Evolutionary conservation across 2,888 invertebrate species (phyloP).

Genomic region (Drosophila kambysellisi): DNA sequence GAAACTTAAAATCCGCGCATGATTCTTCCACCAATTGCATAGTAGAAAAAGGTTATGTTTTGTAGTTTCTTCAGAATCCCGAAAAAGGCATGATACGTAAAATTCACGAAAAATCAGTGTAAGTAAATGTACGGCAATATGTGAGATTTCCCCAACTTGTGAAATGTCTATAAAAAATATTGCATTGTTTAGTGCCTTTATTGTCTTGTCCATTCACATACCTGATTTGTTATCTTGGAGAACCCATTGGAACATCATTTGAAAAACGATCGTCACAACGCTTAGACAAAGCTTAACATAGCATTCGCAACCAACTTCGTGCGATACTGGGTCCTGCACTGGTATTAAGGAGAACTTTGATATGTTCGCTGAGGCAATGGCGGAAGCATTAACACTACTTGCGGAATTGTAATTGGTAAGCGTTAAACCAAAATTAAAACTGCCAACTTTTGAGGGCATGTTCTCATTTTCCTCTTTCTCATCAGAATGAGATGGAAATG

Average conservation of each 20-base stretch:
- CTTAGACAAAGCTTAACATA: slow-evolving; percentile 82
- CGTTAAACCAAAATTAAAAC: slow-evolving; percentile 2
- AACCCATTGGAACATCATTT: slow-evolving; percentile 81
- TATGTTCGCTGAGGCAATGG: slow-evolving; percentile 1
- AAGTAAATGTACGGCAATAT: slow-evolving; percentile 77
- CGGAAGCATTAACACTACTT: slow-evolving; percentile 1
- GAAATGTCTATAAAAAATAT: slow-evolving; percentile 58
- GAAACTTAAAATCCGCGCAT: slow-evolving; percentile 67
- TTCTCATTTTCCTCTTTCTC: slow-evolving; percentile 59
- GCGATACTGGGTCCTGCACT: background rate
- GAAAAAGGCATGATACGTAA: slow-evolving; percentile 79
- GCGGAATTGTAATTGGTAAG: slow-evolving; percentile 2
- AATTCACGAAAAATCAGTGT: slow-evolving; percentile 82
- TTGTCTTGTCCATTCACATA: slow-evolving; percentile 20
- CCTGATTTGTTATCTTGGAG: slow-evolving; percentile 52
- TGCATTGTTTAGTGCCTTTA: background rate
- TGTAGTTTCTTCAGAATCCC: slow-evolving; percentile 82
- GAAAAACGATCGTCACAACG: slow-evolving; percentile 80
- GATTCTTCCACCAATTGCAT: slow-evolving; percentile 81
- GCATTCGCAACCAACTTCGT: slow-evolving; percentile 73
- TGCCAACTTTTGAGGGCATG: slow-evolving; percentile 8
- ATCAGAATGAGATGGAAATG: slow-evolving; percentile 63
- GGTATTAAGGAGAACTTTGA: slow-evolving; percentile 10
- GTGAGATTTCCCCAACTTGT: slow-evolving; percentile 76
- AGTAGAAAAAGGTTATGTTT: slow-evolving; percentile 80